Evolutionary conservation across 2,113 vertebrate genomes (phyloP), one percentile per base, ranked within the genome.

Genomic region (Hemibagrus wyckioides): DNA sequence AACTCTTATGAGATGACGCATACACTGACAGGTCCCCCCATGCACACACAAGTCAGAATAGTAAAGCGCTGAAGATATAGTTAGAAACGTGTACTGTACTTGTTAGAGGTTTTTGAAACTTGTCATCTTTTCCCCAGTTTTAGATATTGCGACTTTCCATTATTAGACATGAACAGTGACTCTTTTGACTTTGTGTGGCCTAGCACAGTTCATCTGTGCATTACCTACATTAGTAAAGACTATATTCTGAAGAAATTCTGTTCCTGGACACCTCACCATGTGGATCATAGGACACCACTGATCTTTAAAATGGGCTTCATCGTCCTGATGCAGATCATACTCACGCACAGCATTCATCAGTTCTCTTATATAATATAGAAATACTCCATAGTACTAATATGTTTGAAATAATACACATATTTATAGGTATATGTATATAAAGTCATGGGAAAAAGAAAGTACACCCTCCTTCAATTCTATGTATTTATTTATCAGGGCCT

Each of bases 321-420:
- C 44, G 9, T 48, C 44, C 44, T 5, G 44, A 48, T 69, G 75
- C 63, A 39, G 80, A 69, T 69, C 17, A 15, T 50, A 30, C 30
- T 52, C 36, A 88, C 61, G 30, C 56, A 86, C 71, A 85, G 63
- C 75, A 83, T 41, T 65, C 80, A 57, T 67, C 71, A 85, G 59
- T 52, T 25, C 39, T 61, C 33, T 52, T 86, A 39, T 87, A 10
- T 65, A 52, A 5, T 44, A 23, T 19, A 50, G 14, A 30, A 75
- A 75, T 11, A 77, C 44, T n/a, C n/a, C 2, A 50, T n/a, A 17
- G 41, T 23, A 76, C 41, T 76, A 23, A 7, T 19, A 17, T 50
- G 2, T 71, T 71, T 41, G 39, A 71, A 6, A 8, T 10, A 41
- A 23, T 73, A 1, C n/a, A 7, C n/a, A n/a, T 75, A 23, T 10